phyloP scores from a whole-genome alignment of 2,113 vertebrate genomes.

The Ammodytes marinus region DNA sequence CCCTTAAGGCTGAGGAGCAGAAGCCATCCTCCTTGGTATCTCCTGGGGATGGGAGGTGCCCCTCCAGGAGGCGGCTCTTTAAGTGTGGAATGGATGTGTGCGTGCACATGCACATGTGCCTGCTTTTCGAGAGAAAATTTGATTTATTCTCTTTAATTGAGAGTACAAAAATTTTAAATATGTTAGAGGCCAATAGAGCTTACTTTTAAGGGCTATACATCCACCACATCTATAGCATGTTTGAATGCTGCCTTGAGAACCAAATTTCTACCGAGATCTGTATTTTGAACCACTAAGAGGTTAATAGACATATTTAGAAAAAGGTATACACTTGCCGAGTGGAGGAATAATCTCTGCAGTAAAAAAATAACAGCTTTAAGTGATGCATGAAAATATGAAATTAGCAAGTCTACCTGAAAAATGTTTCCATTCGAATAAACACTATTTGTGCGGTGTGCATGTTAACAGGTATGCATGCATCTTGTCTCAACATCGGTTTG shows the following conservation, averaged over 20 bases:
- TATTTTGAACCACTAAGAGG: neutral
- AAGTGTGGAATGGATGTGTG: conserved; percentile 43
- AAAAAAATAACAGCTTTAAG: neutral
- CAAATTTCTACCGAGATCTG: conserved; percentile 5
- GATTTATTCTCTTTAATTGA: conserved; percentile 53
- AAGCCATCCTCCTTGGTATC: conserved; percentile 70
- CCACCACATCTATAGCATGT: conserved; percentile 17
- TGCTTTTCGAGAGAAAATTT: conserved; percentile 25
- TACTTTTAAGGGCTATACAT: conserved; percentile 7
- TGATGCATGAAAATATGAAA: conserved; percentile 4
- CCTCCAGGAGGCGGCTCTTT: conserved; percentile 56
- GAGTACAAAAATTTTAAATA: conserved; percentile 41
- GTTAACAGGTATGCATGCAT: neutral
- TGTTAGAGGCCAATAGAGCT: neutral
- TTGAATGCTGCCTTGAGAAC: conserved; percentile 24
- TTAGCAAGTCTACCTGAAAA: neutral
- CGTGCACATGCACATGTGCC: conserved; percentile 33
- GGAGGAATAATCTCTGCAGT: neutral
- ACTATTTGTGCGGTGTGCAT: neutral
- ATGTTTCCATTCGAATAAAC: neutral
- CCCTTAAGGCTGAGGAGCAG: conserved; percentile 68
- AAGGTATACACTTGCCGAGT: neutral
- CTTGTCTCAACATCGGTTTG: neutral
- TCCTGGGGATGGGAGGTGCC: conserved; percentile 73
- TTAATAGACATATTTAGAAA: neutral